Percentiles rank a stretch among this genome's conserved stretches.
Evolutionary conservation across 1,140 invertebrate species (phyloP).

Genomic region (Conopomorpha cramerella): DNA sequence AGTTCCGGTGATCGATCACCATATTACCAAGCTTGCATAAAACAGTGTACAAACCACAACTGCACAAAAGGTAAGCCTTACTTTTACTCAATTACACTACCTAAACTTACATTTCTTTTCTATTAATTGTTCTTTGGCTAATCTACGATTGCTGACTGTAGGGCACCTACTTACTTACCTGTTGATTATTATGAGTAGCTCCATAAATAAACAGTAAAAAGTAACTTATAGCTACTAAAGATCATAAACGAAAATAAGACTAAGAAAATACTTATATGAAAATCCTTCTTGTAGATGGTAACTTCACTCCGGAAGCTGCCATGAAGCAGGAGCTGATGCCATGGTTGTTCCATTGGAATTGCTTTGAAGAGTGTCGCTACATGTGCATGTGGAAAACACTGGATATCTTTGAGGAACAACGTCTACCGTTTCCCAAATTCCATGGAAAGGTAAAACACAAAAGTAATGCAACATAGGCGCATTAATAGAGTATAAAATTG

Average conservation of each 20-base stretch:
- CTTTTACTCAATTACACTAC: not conserved
- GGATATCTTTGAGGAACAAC: constrained; percentile 70
- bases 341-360: constrained; percentile 72
- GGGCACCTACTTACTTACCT: no score
- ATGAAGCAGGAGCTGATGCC: constrained; percentile 61
- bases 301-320: constrained; percentile 53
- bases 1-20: constrained; percentile 37
- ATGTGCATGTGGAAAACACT: constrained; percentile 95
- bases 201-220: no score
- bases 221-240: no score
- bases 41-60: constrained; percentile 20
- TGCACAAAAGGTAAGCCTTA: constrained; percentile 25
- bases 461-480: no score
- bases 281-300: no score
- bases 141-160: no score
- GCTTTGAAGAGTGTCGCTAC: constrained; percentile 84
- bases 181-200: no score
- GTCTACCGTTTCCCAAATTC: constrained; percentile 85
- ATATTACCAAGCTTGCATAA: constrained; percentile 34
- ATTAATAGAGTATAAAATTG: no score
- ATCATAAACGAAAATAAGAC: no score
- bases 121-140: no score
- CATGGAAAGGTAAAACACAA: constrained; percentile 93
- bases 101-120: constrained; percentile 1
- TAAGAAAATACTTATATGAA: no score